phyloP scores from a whole-genome alignment of 2,113 vertebrate species.

The Sorex fumeus region DNA sequence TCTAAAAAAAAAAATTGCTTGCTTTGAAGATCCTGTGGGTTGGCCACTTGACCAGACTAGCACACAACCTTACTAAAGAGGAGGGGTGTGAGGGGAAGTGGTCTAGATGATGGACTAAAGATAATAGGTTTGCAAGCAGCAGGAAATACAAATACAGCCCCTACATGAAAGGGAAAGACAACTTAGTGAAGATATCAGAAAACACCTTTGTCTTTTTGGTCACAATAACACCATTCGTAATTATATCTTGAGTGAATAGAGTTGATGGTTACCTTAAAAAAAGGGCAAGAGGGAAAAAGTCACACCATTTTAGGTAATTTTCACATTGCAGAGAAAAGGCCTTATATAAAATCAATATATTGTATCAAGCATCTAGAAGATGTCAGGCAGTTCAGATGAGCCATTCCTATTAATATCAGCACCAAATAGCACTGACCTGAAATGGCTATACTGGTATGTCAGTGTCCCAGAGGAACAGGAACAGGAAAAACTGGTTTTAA shows the following conservation, averaged over 20 bases:
- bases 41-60: neutral
- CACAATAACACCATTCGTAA: neutral
- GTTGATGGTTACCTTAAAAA: neutral
- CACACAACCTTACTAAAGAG: neutral
- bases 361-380: neutral
- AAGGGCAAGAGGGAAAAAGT: neutral
- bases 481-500: constrained; percentile 52
- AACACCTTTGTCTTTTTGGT: neutral
- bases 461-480: neutral
- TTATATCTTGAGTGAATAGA: constrained; percentile 23
- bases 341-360: constrained; percentile 56
- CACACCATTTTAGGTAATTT: constrained; percentile 45
- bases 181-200: neutral
- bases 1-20: neutral
- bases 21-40: constrained; percentile 50
- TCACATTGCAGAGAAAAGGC: neutral
- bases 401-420: constrained; percentile 5
- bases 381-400: neutral
- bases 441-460: neutral
- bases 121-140: constrained; percentile 5
- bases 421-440: neutral
- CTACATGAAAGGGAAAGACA: constrained; percentile 26
- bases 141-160: neutral
- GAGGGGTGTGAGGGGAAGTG: neutral
- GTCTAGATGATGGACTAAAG: neutral